A percentile compares a stretch with the other conserved stretches of the same genome.
These are phyloP conservation scores for Coptodon bakossiorum DNA, from an alignment of 2,113 vertebrate species.

Conservation along the genomic window DNA sequence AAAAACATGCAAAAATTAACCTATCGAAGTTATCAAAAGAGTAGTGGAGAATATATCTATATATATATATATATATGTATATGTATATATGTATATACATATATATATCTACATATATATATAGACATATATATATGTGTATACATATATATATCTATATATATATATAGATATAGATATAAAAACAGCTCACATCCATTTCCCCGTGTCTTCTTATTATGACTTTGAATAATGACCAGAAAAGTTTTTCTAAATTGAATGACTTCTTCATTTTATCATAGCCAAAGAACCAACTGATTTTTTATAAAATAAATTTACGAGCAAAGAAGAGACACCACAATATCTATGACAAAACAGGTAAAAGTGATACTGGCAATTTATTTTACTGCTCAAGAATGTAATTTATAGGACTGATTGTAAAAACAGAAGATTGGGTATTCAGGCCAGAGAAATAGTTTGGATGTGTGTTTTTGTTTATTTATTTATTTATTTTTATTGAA, in stretches of 20 bases:
- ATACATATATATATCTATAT: not conserved
- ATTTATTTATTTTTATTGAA: not conserved
- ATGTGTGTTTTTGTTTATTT: not conserved
- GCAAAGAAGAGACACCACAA: not conserved
- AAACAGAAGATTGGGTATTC: not conserved
- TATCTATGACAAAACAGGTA: not conserved
- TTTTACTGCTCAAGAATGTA: not conserved
- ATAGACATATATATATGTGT: too few species aligned
- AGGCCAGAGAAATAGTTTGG: not conserved
- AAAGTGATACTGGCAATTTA: not conserved
- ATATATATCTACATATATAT: not conserved
- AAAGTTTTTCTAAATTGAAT: not conserved
- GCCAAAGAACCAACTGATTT: not conserved
- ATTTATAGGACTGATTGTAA: not conserved
- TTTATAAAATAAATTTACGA: not conserved
- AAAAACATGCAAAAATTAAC: not conserved
- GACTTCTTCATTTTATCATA: not conserved
- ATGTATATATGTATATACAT: too few species aligned
- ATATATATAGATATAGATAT: too few species aligned
- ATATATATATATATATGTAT: too few species aligned
- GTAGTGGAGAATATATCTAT: not conserved
- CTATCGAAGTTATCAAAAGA: not conserved
- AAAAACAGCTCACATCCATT: not conserved
- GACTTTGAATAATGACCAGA: not conserved
- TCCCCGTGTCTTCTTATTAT: not conserved